Evolutionary conservation across 1,140 invertebrate genomes (phyloP).

Genomic region (Procambarus virginalis): DNA sequence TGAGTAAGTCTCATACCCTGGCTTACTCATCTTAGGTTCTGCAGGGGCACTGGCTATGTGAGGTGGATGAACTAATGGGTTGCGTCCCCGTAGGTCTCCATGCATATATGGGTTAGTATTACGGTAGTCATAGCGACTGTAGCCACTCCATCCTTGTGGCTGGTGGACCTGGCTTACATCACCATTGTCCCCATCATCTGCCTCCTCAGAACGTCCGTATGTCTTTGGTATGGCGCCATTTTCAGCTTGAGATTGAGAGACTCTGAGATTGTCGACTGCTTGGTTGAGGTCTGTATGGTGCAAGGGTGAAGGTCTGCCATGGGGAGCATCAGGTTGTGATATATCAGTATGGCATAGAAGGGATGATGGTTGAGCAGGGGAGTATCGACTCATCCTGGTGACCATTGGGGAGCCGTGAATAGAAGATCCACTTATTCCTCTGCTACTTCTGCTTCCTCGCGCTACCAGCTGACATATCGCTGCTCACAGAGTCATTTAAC

Average conservation of each 20-base stretch:
- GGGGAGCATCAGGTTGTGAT: background rate
- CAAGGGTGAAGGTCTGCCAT: conserved; percentile 9
- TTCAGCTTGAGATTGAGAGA: conserved; percentile 52
- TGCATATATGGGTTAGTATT: conserved; percentile 61
- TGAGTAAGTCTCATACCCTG: conserved; percentile 30
- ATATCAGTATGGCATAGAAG: conserved; percentile 30
- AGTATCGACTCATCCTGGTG: conserved; percentile 27
- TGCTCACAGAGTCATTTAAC: conserved; percentile 53
- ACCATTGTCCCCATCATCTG: background rate
- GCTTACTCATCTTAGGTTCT: conserved; percentile 23
- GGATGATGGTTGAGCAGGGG: conserved; percentile 43
- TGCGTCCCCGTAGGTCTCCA: conserved; percentile 43
- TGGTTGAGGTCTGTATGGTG: conserved; percentile 54
- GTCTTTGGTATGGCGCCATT: conserved; percentile 61
- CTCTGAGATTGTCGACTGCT: conserved; percentile 57
- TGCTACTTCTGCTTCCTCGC: conserved; percentile 47
- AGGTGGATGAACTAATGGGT: conserved; percentile 17
- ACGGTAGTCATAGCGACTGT: conserved; percentile 61
- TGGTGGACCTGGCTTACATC: conserved; percentile 2
- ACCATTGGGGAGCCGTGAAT: conserved; percentile 31
- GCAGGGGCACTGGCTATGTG: conserved; percentile 38
- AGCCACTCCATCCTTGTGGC: conserved; percentile 50
- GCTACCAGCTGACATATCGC: conserved; percentile 41
- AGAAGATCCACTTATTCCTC: conserved; percentile 51
- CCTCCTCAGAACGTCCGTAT: conserved; percentile 26